These are phyloP conservation scores for Typhlomys cinereus DNA, from an alignment of 2,113 vertebrate species.

Conservation along the genomic window DNA sequence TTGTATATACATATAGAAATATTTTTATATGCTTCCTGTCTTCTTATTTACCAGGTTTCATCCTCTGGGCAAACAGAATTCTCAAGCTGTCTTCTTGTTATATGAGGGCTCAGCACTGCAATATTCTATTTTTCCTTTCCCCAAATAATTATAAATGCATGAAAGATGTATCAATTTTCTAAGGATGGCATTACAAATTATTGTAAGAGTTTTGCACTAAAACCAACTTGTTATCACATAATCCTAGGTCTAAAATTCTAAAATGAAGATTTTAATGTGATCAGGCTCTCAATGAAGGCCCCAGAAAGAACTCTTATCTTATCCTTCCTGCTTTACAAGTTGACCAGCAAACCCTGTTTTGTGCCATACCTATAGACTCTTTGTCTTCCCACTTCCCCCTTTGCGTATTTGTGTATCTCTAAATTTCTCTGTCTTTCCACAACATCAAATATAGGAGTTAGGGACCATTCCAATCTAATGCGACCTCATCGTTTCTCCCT, in stretches of 20 bases:
- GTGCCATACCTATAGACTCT: background rate
- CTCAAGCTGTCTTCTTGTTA: background rate
- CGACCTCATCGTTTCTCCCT: background rate
- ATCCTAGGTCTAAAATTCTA: background rate
- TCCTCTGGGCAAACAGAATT: background rate
- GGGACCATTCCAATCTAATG: background rate
- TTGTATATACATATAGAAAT: background rate
- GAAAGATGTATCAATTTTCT: background rate
- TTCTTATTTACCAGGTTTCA: background rate
- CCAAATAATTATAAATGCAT: background rate
- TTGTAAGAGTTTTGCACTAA: background rate
- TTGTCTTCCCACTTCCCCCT: background rate
- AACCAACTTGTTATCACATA: constrained; percentile 4
- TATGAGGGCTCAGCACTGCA: background rate
- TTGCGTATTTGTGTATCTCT: background rate
- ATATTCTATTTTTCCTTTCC: background rate
- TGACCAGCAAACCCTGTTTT: background rate
- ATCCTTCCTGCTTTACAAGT: background rate
- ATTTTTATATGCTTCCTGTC: background rate
- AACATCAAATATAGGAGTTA: background rate
- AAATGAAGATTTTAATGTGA: background rate
- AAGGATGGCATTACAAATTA: background rate
- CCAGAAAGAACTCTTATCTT: background rate
- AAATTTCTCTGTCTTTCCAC: background rate
- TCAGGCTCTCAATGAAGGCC: background rate